phyloP scores from a whole-genome alignment of 2,113 vertebrate genomes.

The Axis porcinus region DNA sequence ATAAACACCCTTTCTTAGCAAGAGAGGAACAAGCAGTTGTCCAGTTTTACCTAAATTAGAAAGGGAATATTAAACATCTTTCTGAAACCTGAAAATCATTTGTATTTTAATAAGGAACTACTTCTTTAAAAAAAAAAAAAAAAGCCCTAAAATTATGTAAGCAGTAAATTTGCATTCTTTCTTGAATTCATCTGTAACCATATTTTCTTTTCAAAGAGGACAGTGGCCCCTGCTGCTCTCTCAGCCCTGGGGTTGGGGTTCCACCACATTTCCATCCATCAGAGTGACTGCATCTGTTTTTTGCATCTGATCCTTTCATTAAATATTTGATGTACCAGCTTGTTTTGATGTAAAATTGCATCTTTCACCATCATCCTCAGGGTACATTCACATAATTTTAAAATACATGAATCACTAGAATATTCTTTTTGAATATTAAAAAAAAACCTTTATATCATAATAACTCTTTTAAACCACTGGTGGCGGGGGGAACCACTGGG shows the following conservation, averaged over 20 bases:
- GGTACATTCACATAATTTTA: background rate
- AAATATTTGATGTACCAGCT: background rate
- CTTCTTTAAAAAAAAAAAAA: background rate
- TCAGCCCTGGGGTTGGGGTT: background rate
- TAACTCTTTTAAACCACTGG: background rate
- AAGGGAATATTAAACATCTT: background rate
- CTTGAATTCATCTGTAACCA: background rate
- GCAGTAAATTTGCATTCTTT: background rate
- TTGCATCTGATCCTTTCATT: constrained; percentile 19
- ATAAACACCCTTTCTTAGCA: constrained; percentile 36
- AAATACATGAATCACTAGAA: constrained; percentile 1
- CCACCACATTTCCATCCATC: background rate
- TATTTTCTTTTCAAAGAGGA: constrained; percentile 7
- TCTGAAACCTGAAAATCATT: background rate
- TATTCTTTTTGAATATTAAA: background rate
- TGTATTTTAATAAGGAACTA: background rate
- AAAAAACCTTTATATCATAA: background rate
- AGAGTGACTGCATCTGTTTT: background rate
- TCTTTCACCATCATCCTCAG: background rate
- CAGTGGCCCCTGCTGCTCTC: background rate
- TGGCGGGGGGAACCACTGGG: background rate
- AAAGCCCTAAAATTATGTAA: background rate
- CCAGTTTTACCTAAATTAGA: background rate
- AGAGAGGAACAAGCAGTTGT: background rate
- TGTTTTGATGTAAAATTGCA: constrained; percentile 11